A percentile compares a stretch with the other conserved stretches of the same genome.
Conservation (phyloP, 1,140 invertebrate species). For the Nilaparvata lugens region DNA sequence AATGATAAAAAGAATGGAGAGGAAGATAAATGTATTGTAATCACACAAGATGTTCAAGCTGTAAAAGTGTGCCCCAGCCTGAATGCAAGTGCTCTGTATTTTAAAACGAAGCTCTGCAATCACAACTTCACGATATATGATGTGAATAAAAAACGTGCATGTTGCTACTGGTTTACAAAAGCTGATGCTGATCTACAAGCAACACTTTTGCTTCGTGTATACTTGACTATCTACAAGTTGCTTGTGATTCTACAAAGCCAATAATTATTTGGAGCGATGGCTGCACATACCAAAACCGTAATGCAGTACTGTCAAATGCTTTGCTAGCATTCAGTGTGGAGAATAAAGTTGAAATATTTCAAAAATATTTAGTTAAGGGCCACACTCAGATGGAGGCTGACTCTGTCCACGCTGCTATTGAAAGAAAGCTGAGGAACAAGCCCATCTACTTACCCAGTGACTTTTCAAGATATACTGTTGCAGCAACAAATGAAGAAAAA, state of each 20-base stretch:
- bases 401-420: constrained; percentile 30
- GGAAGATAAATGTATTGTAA: constrained; percentile 20
- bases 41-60: constrained; percentile 35
- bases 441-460: background rate
- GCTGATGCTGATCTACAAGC: constrained; percentile 29
- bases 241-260: background rate
- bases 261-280: constrained; percentile 23
- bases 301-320: constrained; percentile 31
- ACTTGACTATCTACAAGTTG: constrained; percentile 28
- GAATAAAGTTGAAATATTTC: constrained; percentile 29
- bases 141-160: constrained; percentile 27
- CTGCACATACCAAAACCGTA: constrained; percentile 33
- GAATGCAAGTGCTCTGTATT: constrained; percentile 35
- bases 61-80: constrained; percentile 33
- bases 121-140: constrained; percentile 41
- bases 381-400: constrained; percentile 38
- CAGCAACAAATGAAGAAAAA: too few species aligned
- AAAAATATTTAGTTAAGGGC: constrained; percentile 35
- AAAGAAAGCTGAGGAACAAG: constrained; percentile 24
- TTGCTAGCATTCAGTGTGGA: constrained; percentile 25
- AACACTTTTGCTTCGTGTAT: constrained; percentile 22
- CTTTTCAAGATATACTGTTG: too few species aligned
- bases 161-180: constrained; percentile 37
- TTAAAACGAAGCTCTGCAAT: constrained; percentile 35
- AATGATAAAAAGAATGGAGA: constrained; percentile 24